Evolutionary conservation across 2,888 invertebrate species (phyloP).

Genomic region (Liodrosophila aerea): DNA sequence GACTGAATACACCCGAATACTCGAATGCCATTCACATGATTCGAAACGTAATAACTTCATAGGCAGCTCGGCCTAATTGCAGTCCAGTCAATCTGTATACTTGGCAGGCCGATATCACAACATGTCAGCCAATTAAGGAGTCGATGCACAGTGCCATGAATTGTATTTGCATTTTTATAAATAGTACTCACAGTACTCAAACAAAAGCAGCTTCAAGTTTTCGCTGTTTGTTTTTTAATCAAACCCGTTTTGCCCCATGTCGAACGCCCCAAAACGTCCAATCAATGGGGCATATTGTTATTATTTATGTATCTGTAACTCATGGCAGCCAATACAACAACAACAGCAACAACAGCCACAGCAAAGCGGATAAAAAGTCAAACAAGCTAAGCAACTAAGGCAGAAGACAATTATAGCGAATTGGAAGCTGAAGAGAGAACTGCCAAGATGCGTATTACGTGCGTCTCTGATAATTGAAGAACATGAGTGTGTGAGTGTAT

Average conservation of each 20-base stretch:
- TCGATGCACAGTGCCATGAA: slow-evolving; percentile 53
- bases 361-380: slow-evolving; percentile 24
- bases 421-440: slow-evolving; percentile 14
- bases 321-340: slow-evolving; percentile 62
- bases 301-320: slow-evolving; percentile 74
- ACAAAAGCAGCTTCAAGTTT: slow-evolving; percentile 20
- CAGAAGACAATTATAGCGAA: slow-evolving; percentile 49
- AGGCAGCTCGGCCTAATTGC: too few species aligned
- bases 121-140: slow-evolving; percentile 73
- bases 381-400: slow-evolving; percentile 32
- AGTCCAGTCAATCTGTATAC: slow-evolving; percentile 4
- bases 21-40: not conserved
- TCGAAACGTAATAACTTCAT: slow-evolving; percentile 22
- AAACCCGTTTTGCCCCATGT: slow-evolving; percentile 58
- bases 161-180: slow-evolving; percentile 42
- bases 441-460: slow-evolving; percentile 40
- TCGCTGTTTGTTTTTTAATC: slow-evolving; percentile 45
- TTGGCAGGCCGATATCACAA: slow-evolving; percentile 72
- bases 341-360: slow-evolving; percentile 29
- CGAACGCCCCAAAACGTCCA: slow-evolving; percentile 36
- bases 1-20: not conserved
- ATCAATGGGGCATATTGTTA: slow-evolving; percentile 73
- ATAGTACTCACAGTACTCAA: slow-evolving; percentile 18
- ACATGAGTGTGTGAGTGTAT: slow-evolving; percentile 47
- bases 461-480: slow-evolving; percentile 59